A percentile compares a stretch with the other conserved stretches of the same genome.
Evolutionary conservation across 2,888 invertebrate species (phyloP).

Genomic region (Candidula unifasciata): DNA sequence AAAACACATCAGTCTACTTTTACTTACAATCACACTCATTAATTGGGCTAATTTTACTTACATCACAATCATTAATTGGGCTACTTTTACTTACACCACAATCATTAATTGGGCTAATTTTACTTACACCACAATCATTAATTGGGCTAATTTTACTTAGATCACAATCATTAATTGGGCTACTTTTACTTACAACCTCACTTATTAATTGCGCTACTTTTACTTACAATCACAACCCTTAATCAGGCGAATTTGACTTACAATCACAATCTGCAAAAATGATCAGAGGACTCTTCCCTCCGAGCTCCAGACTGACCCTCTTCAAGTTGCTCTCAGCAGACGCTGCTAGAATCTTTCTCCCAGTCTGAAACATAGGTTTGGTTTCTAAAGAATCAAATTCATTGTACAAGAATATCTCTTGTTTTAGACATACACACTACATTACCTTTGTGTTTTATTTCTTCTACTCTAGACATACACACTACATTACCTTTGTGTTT

Average conservation of each 20-base stretch:
- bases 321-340: slow-evolving; percentile 78
- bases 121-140: too few species aligned
- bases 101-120: slow-evolving; percentile 60
- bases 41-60: too few species aligned
- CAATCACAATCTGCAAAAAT: slow-evolving; percentile 68
- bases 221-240: slow-evolving; percentile 61
- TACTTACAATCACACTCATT: slow-evolving; percentile 58
- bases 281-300: slow-evolving; percentile 75
- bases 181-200: slow-evolving; percentile 46
- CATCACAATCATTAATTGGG: too few species aligned
- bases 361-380: not conserved
- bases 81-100: slow-evolving; percentile 46
- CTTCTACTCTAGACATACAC: too few species aligned
- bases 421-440: too few species aligned
- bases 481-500: too few species aligned
- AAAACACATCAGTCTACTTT: slow-evolving; percentile 55
- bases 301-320: slow-evolving; percentile 72
- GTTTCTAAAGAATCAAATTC: too few species aligned
- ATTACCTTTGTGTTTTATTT: too few species aligned
- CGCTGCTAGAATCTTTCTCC: slow-evolving; percentile 37
- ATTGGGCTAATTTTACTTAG: too few species aligned
- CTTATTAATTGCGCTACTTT: slow-evolving; percentile 52
- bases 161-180: too few species aligned
- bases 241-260: slow-evolving; percentile 38
- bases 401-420: too few species aligned